Evolutionary conservation across 2,888 invertebrate species (phyloP).

Genomic region (Tetheella fluctuosa): DNA sequence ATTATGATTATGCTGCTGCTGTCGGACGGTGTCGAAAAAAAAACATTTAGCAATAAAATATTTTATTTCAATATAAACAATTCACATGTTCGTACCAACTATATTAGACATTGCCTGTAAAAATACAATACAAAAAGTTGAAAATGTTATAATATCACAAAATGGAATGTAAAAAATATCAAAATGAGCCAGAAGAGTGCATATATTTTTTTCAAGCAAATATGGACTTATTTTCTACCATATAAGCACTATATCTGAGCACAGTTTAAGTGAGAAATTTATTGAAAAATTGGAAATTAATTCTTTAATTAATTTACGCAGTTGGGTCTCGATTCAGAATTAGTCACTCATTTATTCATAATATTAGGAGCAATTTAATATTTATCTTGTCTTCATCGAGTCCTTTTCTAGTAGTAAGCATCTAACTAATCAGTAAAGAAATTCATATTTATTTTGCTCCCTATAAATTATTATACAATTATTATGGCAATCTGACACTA

Average conservation of each 20-base stretch:
- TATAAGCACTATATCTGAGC: slow-evolving; percentile 21
- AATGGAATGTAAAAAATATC: slow-evolving; percentile 49
- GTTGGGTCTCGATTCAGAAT: neutral
- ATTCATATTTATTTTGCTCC: slow-evolving; percentile 11
- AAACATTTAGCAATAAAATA: slow-evolving; percentile 73
- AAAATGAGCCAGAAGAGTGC: neutral
- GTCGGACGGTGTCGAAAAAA: slow-evolving; percentile 24
- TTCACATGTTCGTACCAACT: slow-evolving; percentile 64
- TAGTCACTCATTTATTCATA: neutral
- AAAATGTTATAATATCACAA: slow-evolving; percentile 37
- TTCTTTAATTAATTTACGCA: neutral
- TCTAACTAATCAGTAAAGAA: slow-evolving; percentile 19
- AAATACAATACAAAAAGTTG: slow-evolving; percentile 21
- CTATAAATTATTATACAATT: slow-evolving; percentile 27
- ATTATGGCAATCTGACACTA: slow-evolving; percentile 72
- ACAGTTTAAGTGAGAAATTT: neutral
- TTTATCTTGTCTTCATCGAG: neutral
- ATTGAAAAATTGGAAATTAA: neutral
- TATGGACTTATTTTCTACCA: slow-evolving; percentile 26
- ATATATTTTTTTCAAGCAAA: neutral
- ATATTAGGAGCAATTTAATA: neutral
- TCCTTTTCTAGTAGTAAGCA: neutral
- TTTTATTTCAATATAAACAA: slow-evolving; percentile 75
- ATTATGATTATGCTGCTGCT: too few species aligned
- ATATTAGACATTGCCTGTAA: slow-evolving; percentile 40